These are phyloP conservation scores for Furcifer pardalis DNA, from an alignment of 2,797 vertebrate genomes.

Conservation along the genomic window DNA sequence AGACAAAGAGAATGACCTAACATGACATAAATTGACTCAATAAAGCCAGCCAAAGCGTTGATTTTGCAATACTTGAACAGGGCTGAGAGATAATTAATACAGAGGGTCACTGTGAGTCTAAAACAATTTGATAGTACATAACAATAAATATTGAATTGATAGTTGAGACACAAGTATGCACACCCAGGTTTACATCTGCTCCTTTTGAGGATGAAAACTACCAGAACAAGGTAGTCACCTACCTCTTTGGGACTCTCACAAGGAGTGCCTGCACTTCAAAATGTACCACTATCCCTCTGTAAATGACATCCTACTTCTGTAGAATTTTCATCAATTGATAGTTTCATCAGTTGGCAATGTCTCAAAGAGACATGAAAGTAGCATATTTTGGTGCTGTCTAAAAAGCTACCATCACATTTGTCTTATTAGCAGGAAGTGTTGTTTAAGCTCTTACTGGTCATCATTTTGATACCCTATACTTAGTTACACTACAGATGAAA, in stretches of 20 bases:
- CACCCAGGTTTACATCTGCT: no score
- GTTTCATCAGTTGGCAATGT: not conserved
- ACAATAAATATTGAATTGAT: not conserved
- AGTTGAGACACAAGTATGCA: not conserved
- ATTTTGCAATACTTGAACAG: no score
- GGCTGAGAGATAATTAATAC: no score
- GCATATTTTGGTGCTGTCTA: constrained; percentile 19
- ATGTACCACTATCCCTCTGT: not conserved
- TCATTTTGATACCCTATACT: constrained; percentile 32
- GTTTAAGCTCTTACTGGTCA: constrained; percentile 10
- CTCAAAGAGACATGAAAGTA: not conserved
- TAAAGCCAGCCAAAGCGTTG: no score
- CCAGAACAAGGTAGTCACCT: not conserved
- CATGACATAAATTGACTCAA: no score
- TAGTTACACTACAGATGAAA: constrained; percentile 11
- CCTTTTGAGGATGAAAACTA: not conserved
- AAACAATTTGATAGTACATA: no score
- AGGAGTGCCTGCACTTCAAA: not conserved
- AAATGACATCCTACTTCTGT: not conserved
- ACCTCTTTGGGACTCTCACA: not conserved
- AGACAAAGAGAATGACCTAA: no score
- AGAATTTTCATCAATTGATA: no score
- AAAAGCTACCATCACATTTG: constrained; percentile 7
- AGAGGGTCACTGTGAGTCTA: no score
- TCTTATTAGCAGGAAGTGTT: constrained; percentile 18